These are phyloP conservation scores for Dissostichus mawsoni DNA, from an alignment of 2,113 vertebrate genomes.

Conservation along the genomic window DNA sequence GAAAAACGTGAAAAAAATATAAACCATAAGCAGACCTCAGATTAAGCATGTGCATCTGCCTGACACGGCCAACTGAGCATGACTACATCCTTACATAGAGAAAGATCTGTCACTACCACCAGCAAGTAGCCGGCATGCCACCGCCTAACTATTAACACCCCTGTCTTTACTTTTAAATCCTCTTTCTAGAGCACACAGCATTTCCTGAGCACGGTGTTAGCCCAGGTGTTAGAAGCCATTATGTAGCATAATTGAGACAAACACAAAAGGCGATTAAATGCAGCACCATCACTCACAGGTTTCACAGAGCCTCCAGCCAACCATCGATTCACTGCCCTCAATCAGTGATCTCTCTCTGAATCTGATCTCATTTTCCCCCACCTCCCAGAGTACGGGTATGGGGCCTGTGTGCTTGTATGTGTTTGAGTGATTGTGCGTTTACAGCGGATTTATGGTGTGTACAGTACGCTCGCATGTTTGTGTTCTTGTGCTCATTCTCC, in stretches of 20 bases:
- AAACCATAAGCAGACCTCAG: slow-evolving; percentile 24
- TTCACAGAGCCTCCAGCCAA: slow-evolving; percentile 76
- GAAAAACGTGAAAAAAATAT: slow-evolving; percentile 35
- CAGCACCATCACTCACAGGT: slow-evolving; percentile 81
- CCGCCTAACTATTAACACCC: slow-evolving; percentile 68
- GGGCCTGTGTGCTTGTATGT: slow-evolving; percentile 39
- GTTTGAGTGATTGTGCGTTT: slow-evolving; percentile 61
- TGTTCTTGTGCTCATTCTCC: slow-evolving; percentile 8
- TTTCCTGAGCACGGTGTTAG: slow-evolving; percentile 69
- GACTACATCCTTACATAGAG: slow-evolving; percentile 42
- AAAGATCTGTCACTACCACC: slow-evolving; percentile 57
- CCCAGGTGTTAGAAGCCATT: slow-evolving; percentile 81
- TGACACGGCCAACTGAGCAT: slow-evolving; percentile 43
- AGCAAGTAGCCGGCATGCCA: slow-evolving; percentile 52
- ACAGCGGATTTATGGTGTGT: slow-evolving; percentile 17
- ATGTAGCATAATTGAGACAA: slow-evolving; percentile 85
- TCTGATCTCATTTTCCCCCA: slow-evolving; percentile 76
- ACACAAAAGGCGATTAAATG: slow-evolving; percentile 84
- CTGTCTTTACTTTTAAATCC: slow-evolving; percentile 69
- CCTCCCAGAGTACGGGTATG: slow-evolving; percentile 46
- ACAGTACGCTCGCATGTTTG: neutral
- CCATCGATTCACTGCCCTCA: slow-evolving; percentile 86
- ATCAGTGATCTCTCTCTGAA: slow-evolving; percentile 85
- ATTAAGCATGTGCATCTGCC: slow-evolving; percentile 35
- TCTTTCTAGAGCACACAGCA: slow-evolving; percentile 56